Evolutionary conservation across 1,140 invertebrate genomes (phyloP).

Genomic region (Homarus americanus): DNA sequence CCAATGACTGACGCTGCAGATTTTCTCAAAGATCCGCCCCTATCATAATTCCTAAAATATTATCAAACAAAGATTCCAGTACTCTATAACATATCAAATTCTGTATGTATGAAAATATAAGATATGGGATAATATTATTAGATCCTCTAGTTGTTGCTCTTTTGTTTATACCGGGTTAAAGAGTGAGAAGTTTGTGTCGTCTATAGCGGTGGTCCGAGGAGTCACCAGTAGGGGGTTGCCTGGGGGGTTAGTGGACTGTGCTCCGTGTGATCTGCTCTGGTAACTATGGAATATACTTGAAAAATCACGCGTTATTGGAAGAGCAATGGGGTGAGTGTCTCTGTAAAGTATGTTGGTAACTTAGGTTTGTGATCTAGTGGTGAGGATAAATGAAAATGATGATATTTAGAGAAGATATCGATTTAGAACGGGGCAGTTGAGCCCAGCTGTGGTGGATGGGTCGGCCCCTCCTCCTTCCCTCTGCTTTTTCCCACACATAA

Average conservation of each 20-base stretch:
- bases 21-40: conserved; percentile 61
- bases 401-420: conserved; percentile 49
- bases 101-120: neutral
- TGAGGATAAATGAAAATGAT: neutral
- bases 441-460: conserved; percentile 47
- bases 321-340: conserved; percentile 61
- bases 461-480: conserved; percentile 39
- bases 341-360: neutral
- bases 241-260: conserved; percentile 62
- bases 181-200: neutral
- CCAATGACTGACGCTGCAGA: conserved; percentile 61
- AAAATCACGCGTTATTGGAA: conserved; percentile 38
- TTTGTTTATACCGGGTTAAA: conserved; percentile 2
- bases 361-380: neutral
- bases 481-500: neutral
- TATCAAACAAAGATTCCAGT: neutral
- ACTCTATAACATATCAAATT: neutral
- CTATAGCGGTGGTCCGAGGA: conserved; percentile 51
- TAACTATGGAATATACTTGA: conserved; percentile 67
- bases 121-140: neutral
- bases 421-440: conserved; percentile 43
- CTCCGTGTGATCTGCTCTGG: conserved; percentile 31
- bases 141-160: conserved; percentile 29
- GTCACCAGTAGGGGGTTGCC: conserved; percentile 60
- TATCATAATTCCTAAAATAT: conserved; percentile 23